Conservation (phyloP, 1,140 invertebrate genomes). For the Mamestra configurata region DNA sequence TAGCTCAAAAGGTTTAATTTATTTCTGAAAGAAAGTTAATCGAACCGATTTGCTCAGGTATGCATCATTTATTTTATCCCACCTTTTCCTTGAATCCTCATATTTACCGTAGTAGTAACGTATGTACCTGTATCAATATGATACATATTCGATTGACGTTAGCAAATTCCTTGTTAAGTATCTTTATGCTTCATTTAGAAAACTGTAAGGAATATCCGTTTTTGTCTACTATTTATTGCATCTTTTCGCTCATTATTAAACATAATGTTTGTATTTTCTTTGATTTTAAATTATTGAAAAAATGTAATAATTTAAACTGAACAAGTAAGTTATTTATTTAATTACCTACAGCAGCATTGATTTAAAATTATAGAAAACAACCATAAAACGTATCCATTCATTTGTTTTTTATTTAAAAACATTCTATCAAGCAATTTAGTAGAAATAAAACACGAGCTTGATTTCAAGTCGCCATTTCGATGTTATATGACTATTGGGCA, state of each 20-base stretch:
- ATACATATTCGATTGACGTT: constrained; percentile 27
- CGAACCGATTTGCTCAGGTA: constrained; percentile 37
- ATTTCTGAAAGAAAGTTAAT: constrained; percentile 39
- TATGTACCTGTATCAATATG: not conserved
- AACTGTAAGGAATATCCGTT: too few species aligned
- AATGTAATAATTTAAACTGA: too few species aligned
- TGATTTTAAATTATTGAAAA: too few species aligned
- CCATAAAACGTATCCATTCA: too few species aligned
- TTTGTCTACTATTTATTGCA: too few species aligned
- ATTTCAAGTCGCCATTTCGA: not conserved
- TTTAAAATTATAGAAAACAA: too few species aligned
- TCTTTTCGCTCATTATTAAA: too few species aligned
- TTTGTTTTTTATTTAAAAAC: too few species aligned
- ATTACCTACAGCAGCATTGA: too few species aligned
- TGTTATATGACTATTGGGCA: constrained; percentile 18
- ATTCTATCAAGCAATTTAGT: too few species aligned
- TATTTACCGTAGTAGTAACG: constrained; percentile 1
- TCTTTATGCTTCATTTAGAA: too few species aligned
- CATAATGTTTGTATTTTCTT: not conserved
- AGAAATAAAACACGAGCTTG: not conserved
- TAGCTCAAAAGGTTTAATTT: constrained; percentile 8
- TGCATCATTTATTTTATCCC: constrained; percentile 27
- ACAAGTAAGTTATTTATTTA: too few species aligned
- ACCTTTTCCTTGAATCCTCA: constrained; percentile 9
- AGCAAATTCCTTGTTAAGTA: constrained; percentile 7